Percentiles rank a stretch among this genome's conserved stretches.
Evolutionary conservation across 2,797 vertebrate species (phyloP).

Genomic region (Gadopsis bispinosus): DNA sequence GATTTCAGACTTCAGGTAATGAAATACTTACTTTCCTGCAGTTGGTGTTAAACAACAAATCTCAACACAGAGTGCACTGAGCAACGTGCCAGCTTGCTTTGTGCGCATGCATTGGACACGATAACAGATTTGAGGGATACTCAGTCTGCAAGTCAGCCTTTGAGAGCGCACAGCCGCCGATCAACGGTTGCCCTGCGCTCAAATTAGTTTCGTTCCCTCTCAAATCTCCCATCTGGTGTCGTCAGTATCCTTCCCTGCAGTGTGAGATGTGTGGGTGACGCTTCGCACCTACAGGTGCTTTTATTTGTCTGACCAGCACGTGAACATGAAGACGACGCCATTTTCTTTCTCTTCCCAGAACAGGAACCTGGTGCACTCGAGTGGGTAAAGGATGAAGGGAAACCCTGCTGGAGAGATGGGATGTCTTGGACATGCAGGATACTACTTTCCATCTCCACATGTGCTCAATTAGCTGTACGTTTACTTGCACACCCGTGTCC

Average conservation of each 20-base stretch:
- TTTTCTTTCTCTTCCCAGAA: neutral
- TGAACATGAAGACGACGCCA: neutral
- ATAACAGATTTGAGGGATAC: neutral
- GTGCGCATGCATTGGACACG: neutral
- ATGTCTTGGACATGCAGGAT: no score
- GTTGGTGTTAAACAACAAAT: conserved; percentile 12
- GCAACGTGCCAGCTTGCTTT: conserved; percentile 1
- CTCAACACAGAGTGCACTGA: conserved; percentile 2
- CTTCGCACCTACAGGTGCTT: conserved; percentile 27
- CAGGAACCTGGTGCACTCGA: no score
- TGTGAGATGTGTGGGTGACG: conserved; percentile 38
- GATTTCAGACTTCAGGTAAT: conserved; percentile 9
- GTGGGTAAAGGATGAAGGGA: no score
- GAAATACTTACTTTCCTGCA: conserved; percentile 9
- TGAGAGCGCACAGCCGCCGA: neutral
- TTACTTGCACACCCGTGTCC: no score
- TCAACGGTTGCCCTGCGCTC: no score
- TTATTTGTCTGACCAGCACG: conserved; percentile 14
- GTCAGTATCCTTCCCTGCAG: neutral
- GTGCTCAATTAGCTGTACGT: no score
- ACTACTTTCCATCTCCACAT: no score
- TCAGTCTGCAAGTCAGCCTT: neutral
- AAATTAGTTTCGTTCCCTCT: no score
- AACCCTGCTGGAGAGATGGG: no score
- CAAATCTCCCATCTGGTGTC: neutral